These are phyloP conservation scores for Tenualosa thibaudeaui DNA, from an alignment of 2,797 vertebrate genomes.

Conservation along the genomic window DNA sequence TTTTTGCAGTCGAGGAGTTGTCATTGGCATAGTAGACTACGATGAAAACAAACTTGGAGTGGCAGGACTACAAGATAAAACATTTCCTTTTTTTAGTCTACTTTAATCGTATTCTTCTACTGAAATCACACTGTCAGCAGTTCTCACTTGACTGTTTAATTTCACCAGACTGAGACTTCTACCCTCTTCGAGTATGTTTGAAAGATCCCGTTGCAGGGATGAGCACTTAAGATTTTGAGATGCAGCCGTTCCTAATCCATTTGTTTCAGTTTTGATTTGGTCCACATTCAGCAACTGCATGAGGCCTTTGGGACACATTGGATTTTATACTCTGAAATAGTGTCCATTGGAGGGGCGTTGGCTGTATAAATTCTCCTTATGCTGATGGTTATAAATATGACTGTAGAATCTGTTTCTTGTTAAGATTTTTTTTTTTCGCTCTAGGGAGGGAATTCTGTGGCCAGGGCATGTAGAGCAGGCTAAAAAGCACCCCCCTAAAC, in stretches of 20 bases:
- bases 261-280: not conserved
- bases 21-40: not conserved
- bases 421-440: constrained; percentile 62
- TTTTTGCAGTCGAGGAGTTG: not conserved
- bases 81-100: not conserved
- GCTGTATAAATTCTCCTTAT: constrained; percentile 61
- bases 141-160: not conserved
- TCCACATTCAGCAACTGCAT: not conserved
- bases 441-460: constrained; percentile 60
- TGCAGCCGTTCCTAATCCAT: too few species aligned
- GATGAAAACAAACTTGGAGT: too few species aligned
- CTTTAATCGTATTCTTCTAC: not conserved
- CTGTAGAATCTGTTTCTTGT: constrained; percentile 75
- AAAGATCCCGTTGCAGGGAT: not conserved
- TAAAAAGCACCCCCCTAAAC: constrained; percentile 55
- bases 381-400: constrained; percentile 61
- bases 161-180: not conserved
- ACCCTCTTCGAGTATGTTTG: not conserved
- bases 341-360: constrained; percentile 65
- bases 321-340: not conserved
- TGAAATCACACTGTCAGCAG: not conserved
- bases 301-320: not conserved
- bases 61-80: too few species aligned
- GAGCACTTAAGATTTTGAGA: not conserved
- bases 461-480: constrained; percentile 27